Conservation (phyloP, 2,797 vertebrate species). For the Enteromius anoplus region DNA sequence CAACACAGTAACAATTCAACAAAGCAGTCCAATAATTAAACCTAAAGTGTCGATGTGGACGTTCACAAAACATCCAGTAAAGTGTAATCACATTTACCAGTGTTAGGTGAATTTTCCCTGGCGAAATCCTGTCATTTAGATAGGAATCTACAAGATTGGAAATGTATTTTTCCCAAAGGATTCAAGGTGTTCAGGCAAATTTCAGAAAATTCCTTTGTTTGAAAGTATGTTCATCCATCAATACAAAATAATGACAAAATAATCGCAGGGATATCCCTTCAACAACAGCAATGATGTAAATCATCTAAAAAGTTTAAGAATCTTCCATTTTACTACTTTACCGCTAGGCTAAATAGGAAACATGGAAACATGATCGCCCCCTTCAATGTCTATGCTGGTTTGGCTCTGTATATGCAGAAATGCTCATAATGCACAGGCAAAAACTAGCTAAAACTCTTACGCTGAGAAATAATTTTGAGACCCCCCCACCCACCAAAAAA, state of each 20-base stretch:
- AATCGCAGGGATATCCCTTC: not conserved
- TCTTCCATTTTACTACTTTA: not conserved
- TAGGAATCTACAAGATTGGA: not conserved
- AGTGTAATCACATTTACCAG: not conserved
- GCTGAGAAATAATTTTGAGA: not conserved
- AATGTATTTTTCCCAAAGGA: not conserved
- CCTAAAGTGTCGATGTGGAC: constrained; percentile 25
- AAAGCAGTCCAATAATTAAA: not conserved
- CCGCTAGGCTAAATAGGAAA: not conserved
- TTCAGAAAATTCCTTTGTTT: not conserved
- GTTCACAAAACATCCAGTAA: constrained; percentile 38
- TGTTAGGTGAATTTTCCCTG: not conserved
- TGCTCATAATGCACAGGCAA: constrained; percentile 7
- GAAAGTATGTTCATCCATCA: not conserved
- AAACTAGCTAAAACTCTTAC: not conserved
- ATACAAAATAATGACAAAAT: not conserved
- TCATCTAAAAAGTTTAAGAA: not conserved
- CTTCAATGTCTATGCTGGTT: not conserved
- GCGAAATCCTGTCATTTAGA: not conserved
- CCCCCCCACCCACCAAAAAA: not conserved
- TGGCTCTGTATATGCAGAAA: not conserved
- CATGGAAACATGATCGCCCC: not conserved
- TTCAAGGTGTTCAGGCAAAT: not conserved
- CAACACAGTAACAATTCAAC: constrained; percentile 24
- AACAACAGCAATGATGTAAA: not conserved